These are phyloP conservation scores for Mustela nigripes DNA, from an alignment of 2,113 vertebrate genomes.

Conservation along the genomic window DNA sequence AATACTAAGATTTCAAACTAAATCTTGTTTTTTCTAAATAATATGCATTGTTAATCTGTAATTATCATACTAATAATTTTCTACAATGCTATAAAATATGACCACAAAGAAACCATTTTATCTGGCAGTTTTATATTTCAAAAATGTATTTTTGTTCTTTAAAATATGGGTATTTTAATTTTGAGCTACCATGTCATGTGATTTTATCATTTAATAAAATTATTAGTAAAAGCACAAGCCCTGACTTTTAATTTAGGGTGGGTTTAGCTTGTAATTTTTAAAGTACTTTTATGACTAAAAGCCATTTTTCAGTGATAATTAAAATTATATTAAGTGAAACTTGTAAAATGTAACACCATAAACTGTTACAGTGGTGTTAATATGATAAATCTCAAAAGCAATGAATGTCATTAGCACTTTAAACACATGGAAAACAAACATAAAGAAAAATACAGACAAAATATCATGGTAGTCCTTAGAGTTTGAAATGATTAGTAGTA, in stretches of 20 bases:
- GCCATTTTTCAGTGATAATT: constrained; percentile 81
- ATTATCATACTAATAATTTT: constrained; percentile 56
- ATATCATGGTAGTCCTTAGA: not conserved
- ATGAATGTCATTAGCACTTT: constrained; percentile 78
- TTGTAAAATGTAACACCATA: constrained; percentile 77
- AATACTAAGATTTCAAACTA: constrained; percentile 54
- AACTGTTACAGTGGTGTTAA: constrained; percentile 72
- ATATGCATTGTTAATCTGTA: constrained; percentile 27
- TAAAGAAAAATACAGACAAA: constrained; percentile 60
- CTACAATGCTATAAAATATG: not conserved
- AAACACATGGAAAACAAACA: constrained; percentile 75
- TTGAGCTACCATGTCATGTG: constrained; percentile 49
- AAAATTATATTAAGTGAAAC: constrained; percentile 79
- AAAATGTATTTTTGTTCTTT: constrained; percentile 61
- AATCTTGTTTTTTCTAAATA: constrained; percentile 45
- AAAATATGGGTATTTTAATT: constrained; percentile 66
- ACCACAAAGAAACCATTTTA: constrained; percentile 58
- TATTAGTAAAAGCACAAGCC: constrained; percentile 66
- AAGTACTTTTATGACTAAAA: constrained; percentile 73
- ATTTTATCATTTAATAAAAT: constrained; percentile 68
- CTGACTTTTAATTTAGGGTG: constrained; percentile 74
- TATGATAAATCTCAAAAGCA: constrained; percentile 79
- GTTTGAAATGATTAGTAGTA: constrained; percentile 22
- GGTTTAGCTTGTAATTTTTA: constrained; percentile 72
- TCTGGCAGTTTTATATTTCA: constrained; percentile 63